A percentile compares a stretch with the other conserved stretches of the same genome.
Conservation (phyloP, 2,113 vertebrate genomes). For the Passer montanus region DNA sequence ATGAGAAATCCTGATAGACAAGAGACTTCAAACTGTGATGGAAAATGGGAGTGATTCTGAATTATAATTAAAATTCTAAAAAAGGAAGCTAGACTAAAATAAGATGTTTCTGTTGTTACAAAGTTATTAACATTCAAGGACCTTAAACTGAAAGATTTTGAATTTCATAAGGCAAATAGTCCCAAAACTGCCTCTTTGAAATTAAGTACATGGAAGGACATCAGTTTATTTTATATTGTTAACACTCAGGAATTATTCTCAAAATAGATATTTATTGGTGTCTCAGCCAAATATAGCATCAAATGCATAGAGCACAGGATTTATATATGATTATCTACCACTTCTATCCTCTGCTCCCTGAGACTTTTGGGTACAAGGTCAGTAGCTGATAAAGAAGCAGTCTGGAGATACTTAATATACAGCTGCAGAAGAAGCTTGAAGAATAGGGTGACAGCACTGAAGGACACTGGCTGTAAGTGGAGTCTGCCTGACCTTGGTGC, state of each 20-base stretch:
- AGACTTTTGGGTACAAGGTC: neutral
- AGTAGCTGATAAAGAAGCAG: neutral
- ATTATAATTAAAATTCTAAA: neutral
- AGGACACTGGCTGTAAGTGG: neutral
- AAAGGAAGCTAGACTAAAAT: neutral
- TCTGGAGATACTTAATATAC: neutral
- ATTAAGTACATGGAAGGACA: neutral
- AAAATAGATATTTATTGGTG: neutral
- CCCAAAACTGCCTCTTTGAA: neutral
- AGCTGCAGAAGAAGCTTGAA: neutral
- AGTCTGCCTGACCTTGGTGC: conserved; percentile 28
- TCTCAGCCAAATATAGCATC: neutral
- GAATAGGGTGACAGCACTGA: neutral
- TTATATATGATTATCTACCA: neutral
- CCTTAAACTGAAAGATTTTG: neutral
- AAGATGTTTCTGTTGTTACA: neutral
- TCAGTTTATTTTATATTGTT: neutral
- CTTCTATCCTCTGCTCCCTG: neutral
- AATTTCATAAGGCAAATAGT: neutral
- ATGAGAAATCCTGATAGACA: neutral
- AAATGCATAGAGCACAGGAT: neutral
- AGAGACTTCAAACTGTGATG: neutral
- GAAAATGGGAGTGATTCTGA: neutral
- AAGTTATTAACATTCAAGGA: neutral
- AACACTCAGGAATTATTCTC: neutral